These are phyloP conservation scores for Vulpes vulpes DNA, from an alignment of 2,113 vertebrate genomes.

Conservation along the genomic window DNA sequence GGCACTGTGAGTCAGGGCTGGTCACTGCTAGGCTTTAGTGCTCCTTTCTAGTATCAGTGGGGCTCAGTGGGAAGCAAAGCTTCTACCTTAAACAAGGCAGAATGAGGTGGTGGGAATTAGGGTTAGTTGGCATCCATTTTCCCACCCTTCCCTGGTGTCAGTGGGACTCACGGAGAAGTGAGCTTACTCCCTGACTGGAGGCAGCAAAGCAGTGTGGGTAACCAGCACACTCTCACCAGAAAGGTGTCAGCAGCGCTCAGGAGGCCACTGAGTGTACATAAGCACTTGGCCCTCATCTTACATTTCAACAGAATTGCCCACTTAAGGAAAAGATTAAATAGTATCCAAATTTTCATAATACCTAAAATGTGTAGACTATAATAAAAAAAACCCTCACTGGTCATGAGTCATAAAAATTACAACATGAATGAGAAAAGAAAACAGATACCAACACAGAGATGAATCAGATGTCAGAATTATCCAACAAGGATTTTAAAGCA, in stretches of 20 bases:
- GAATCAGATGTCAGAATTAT: background rate
- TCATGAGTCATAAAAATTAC: background rate
- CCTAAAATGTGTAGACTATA: background rate
- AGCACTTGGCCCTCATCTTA: background rate
- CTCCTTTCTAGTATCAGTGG: background rate
- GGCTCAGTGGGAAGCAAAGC: background rate
- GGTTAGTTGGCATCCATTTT: background rate
- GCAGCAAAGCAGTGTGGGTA: background rate
- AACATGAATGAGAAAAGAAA: constrained; percentile 1
- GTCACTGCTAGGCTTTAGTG: background rate
- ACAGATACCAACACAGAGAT: background rate
- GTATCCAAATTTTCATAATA: background rate
- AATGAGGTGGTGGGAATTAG: background rate
- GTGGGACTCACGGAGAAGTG: background rate
- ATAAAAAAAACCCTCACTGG: background rate
- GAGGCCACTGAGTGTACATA: background rate
- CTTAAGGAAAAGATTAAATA: background rate
- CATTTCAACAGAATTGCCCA: background rate
- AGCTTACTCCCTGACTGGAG: background rate
- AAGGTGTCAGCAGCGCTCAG: background rate
- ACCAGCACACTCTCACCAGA: background rate
- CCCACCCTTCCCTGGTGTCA: background rate
- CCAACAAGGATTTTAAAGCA: background rate
- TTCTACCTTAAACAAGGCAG: background rate
- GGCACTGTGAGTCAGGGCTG: background rate